phyloP scores from a whole-genome alignment of 2,113 vertebrate genomes.

The Cephalopterus ornatus region DNA sequence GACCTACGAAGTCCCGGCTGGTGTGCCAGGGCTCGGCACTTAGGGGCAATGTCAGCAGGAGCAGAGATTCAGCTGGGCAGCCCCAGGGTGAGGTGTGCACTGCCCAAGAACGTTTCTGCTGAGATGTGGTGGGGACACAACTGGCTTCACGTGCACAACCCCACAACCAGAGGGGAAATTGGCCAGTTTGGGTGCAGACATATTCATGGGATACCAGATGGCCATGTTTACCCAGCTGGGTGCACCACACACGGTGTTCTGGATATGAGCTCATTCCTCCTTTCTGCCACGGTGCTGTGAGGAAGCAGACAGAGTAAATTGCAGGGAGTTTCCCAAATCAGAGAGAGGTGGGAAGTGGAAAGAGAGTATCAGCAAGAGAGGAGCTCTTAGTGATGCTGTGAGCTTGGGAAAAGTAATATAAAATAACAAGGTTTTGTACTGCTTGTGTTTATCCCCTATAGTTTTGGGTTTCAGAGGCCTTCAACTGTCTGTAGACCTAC shows the following conservation, averaged over 20 bases:
- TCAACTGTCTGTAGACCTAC: not conserved
- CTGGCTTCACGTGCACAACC: not conserved
- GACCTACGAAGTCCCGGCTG: accelerated
- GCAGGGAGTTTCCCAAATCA: not conserved
- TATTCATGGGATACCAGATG: not conserved
- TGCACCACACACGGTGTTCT: not conserved
- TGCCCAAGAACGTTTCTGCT: accelerated
- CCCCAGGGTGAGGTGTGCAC: accelerated
- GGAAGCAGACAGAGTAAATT: not conserved
- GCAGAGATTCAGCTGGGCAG: not conserved
- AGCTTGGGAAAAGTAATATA: not conserved
- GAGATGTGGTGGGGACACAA: not conserved
- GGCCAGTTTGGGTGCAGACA: accelerated
- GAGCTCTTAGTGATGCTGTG: not conserved
- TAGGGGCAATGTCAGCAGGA: not conserved
- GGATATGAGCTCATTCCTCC: not conserved
- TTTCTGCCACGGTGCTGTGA: not conserved
- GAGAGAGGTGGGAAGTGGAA: not conserved
- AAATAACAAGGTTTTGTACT: not conserved
- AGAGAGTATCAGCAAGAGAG: not conserved
- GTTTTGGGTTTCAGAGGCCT: not conserved
- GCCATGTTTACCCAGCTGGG: accelerated
- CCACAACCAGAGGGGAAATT: not conserved
- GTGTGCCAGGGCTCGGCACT: not conserved
- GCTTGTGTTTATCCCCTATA: not conserved